Conservation (phyloP, 2,888 invertebrate species). For the Lottia scabra region DNA sequence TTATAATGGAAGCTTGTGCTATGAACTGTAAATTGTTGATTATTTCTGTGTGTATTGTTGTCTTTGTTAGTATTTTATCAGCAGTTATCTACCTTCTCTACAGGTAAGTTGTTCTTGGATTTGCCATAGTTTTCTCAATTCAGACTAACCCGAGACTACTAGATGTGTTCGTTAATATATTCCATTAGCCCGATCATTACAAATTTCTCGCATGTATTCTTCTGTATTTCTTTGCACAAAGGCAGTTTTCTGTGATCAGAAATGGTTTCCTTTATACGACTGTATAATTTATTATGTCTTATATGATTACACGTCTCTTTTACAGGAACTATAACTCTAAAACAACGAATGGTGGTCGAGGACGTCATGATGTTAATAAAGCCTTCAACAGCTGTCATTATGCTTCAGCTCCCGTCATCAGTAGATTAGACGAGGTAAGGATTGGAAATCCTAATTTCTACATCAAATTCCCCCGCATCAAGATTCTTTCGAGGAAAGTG, state of each 20-base stretch:
- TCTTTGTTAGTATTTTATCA: not conserved
- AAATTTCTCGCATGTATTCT: too few species aligned
- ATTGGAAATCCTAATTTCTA: not conserved
- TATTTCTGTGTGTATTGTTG: not conserved
- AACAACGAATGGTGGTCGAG: not conserved
- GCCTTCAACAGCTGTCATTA: constrained; percentile 35
- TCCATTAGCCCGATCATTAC: too few species aligned
- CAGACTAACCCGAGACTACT: too few species aligned
- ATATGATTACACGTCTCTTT: too few species aligned
- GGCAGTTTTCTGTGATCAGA: too few species aligned
- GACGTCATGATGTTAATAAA: constrained; percentile 27
- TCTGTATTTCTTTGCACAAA: too few species aligned
- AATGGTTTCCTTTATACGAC: too few species aligned
- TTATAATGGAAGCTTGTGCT: not conserved
- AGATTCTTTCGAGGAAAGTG: too few species aligned
- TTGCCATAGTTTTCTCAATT: too few species aligned
- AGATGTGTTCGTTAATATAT: too few species aligned
- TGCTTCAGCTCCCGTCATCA: constrained; percentile 25
- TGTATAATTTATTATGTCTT: too few species aligned
- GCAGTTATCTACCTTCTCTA: not conserved
- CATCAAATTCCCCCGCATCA: too few species aligned
- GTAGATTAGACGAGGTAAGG: constrained; percentile 23
- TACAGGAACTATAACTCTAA: not conserved
- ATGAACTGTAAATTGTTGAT: not conserved
- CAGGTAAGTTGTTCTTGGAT: not conserved